These are phyloP conservation scores for Folsomia candida DNA, from an alignment of 2,888 invertebrate genomes.

Conservation along the genomic window DNA sequence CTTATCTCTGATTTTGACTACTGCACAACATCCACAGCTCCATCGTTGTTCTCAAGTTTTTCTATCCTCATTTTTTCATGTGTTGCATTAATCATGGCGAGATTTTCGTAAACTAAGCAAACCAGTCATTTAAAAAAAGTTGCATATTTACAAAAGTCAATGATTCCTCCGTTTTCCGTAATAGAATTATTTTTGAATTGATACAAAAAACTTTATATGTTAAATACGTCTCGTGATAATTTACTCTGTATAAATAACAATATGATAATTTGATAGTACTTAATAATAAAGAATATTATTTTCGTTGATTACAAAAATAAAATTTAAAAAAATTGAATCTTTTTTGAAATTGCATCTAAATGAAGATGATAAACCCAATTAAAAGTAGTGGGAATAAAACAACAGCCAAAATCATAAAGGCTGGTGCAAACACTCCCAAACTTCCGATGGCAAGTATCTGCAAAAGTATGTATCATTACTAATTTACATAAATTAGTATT, in stretches of 20 bases:
- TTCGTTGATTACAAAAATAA: background rate
- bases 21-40: conserved; percentile 33
- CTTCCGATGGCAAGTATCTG: background rate
- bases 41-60: background rate
- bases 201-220: background rate
- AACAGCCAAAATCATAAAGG: background rate
- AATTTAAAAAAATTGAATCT: background rate
- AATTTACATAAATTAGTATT: too few relatives aligned
- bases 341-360: background rate
- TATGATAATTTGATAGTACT: background rate
- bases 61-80: background rate
- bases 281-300: background rate
- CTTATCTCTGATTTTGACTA: conserved; percentile 39
- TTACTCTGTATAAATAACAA: too few relatives aligned
- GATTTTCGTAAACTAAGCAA: background rate
- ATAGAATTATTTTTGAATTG: background rate
- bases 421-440: background rate
- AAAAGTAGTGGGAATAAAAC: background rate
- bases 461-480: background rate
- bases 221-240: too few relatives aligned
- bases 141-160: too few relatives aligned
- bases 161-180: too few relatives aligned
- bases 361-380: background rate
- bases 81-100: background rate
- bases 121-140: background rate